Percentiles rank a stretch among this genome's conserved stretches.
Conservation (phyloP, 2,113 vertebrate genomes). For the Dryoscopus gambensis region DNA sequence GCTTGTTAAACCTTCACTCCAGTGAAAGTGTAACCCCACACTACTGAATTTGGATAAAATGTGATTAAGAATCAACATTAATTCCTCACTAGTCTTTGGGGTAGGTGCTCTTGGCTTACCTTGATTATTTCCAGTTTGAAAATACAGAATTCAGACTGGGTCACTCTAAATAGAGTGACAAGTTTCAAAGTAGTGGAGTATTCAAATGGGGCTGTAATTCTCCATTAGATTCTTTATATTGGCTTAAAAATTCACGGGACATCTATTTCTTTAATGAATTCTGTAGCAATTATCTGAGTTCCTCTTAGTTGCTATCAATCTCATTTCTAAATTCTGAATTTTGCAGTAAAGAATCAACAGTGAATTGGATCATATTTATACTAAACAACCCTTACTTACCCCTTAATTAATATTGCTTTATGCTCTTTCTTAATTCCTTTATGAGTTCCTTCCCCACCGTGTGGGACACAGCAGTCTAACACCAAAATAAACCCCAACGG, state of each 20-base stretch:
- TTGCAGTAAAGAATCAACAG: neutral
- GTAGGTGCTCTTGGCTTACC: neutral
- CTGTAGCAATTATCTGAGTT: neutral
- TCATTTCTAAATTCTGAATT: neutral
- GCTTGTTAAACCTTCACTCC: slow-evolving; percentile 19
- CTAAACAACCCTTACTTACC: neutral
- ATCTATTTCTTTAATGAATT: neutral
- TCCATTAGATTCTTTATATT: neutral
- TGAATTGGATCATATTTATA: neutral
- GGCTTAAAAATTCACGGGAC: neutral
- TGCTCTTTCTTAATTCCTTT: neutral
- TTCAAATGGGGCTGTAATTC: neutral
- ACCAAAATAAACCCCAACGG: neutral
- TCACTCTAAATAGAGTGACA: neutral
- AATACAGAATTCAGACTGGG: neutral
- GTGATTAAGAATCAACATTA: neutral
- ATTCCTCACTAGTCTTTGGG: neutral
- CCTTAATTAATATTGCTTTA: neutral
- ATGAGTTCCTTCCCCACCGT: neutral
- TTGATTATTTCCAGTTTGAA: neutral
- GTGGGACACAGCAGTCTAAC: neutral
- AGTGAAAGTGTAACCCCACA: slow-evolving; percentile 11
- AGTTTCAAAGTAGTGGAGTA: neutral
- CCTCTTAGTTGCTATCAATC: neutral
- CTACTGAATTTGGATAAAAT: neutral